Evolutionary conservation across 2,113 vertebrate genomes (phyloP), one percentile per base, ranked within the genome.

Genomic region (Sorex araneus): DNA sequence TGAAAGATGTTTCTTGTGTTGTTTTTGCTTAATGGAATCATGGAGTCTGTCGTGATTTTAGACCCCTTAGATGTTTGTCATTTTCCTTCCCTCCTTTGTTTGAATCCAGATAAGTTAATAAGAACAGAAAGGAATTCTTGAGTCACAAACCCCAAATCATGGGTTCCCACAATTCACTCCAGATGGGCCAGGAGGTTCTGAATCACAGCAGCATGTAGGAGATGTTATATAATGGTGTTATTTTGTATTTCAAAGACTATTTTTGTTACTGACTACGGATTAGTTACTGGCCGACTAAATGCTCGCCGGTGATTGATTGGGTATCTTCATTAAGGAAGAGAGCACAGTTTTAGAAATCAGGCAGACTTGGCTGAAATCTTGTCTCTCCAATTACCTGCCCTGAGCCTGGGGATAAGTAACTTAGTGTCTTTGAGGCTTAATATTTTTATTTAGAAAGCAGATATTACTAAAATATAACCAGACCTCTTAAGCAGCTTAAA

Each of bases 391-490:
- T 69, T 76, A 69, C 67, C 54, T 70, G 21, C 76, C 40, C 4
- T 45, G 27, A 93, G 11, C 21, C 60, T 9, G 50, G 15, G 36
- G 28, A 6, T 71, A 43, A 36, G 30, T 88, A 54, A 87, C 45
- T 34, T 57, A 66, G 28, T 25, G 87, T 92, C 27, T 84, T 50
- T 60, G 50, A 91, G 71, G 64, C 47, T 94, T 30, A 63, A 34
- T 82, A 84, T 86, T 93, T 57, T 86, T 60, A 86, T 71, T 32
- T 94, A 28, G 84, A 76, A 92, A 89, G 74, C 18, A 30, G 6
- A 1, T 70, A 8, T 79, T 30, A 70, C 21, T 86, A 36, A 91
- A 63, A 75, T 63, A 77, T 82, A 80, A 57, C 43, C 71, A 71
- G 45, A 10, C 21, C 40, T 82, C 25, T 54, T 13, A 5, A 11